These are phyloP conservation scores for Catharus bicknelli DNA, from an alignment of 2,113 vertebrate species.

Conservation along the genomic window DNA sequence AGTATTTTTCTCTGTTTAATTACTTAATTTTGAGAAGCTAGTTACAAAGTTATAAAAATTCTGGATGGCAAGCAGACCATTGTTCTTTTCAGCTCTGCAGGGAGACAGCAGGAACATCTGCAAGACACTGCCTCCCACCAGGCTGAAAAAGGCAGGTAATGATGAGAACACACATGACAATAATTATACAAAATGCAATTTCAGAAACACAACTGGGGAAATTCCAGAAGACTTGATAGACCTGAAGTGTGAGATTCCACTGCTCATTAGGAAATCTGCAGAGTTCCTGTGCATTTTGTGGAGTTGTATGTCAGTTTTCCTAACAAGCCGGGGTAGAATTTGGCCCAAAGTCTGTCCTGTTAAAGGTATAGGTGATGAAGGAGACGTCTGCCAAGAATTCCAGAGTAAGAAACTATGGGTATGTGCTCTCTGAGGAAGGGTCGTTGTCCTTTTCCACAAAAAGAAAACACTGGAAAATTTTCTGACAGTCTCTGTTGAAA, in stretches of 20 bases:
- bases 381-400: not conserved
- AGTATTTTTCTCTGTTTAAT: not conserved
- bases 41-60: constrained; percentile 9
- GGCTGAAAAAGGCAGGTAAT: constrained; percentile 47
- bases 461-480: not conserved
- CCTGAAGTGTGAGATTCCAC: not conserved
- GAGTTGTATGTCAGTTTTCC: not conserved
- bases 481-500: not conserved
- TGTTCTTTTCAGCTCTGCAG: constrained; percentile 10
- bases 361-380: not conserved
- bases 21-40: not conserved
- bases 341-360: not conserved
- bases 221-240: not conserved
- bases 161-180: constrained; percentile 21
- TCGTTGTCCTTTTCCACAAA: not conserved
- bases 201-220: not conserved
- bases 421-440: not conserved
- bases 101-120: constrained; percentile 27
- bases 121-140: not conserved
- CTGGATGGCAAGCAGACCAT: not conserved
- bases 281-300: not conserved
- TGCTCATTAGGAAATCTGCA: not conserved
- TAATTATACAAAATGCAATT: constrained; percentile 20
- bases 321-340: not conserved
- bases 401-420: not conserved